Base-by-base conservation (phyloP, 2,797 vertebrate species). In the Cheirogaleus major region DNA sequence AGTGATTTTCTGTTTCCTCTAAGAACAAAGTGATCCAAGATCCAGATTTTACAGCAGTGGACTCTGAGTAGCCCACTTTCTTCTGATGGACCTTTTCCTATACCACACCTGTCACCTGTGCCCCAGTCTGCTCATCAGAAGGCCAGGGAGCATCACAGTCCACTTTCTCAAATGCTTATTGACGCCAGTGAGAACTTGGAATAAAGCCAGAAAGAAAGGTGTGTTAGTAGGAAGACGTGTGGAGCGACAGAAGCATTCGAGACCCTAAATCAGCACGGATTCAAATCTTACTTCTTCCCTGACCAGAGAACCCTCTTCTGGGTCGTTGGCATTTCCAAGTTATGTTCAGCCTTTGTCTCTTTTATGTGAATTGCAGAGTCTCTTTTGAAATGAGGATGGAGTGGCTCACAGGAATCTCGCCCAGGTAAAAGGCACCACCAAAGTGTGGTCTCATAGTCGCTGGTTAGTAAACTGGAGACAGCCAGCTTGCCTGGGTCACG, bases 391-490 rank as follows among this genome's bases (percentile, higher is more conserved):
- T 25, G 69, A 69, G 50, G 50, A 5, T 23, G 12, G 23, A 17
- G 23, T 45, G 43, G 30, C 45, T 63, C 27, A 13, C 6, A 38
- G 89, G 48, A 27, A 27, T 18, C 41, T n/a, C 14, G 10, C 0
- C 27, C 4, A 18, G 65, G 55, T 27, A 11, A 57, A 57, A 65
- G 38, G 27, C 35, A 45, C 61, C 55, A 35, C 10, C 25, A 14
- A 48, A 3, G 4, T 5, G 11, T 8, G 2, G 38, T 6, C 3
- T 55, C 2, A 8, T 1, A 15, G 38, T 50, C 38, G 23, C 70
- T 50, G 43, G 55, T 67, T 41, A 41, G 22, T 65, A 27, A 20
- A 32, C 14, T 72, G 30, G 41, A 43, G 41, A 13, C 20, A 23
- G 25, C 61, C 41, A 38, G 38, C 55, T 78, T 23, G 20, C 55